Evolutionary conservation across 2,797 vertebrate genomes (phyloP).

Genomic region (Anisognathus igniventris): DNA sequence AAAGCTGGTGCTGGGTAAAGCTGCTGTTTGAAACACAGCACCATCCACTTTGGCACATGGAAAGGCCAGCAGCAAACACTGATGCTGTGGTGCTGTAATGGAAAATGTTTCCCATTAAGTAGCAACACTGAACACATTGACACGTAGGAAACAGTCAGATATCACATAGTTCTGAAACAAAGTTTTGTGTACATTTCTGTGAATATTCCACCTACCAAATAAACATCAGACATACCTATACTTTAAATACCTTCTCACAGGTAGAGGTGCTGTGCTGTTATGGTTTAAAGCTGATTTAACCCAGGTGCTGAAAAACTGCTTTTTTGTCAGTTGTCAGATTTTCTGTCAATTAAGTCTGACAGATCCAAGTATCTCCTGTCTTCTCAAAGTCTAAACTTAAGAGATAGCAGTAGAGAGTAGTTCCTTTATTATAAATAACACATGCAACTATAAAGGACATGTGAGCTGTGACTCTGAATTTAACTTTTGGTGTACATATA

Average conservation of each 20-base stretch:
- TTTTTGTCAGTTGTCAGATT: background rate
- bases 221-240: background rate
- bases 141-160: background rate
- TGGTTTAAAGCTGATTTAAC: background rate
- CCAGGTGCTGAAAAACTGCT: background rate
- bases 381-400: background rate
- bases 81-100: background rate
- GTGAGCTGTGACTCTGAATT: background rate
- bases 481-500: background rate
- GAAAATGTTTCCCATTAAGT: background rate
- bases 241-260: background rate
- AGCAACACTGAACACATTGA: background rate
- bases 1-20: background rate
- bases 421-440: background rate
- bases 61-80: background rate
- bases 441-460: fast-evolving
- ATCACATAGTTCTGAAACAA: background rate
- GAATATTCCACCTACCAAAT: background rate
- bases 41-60: background rate
- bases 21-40: background rate
- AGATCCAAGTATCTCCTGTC: background rate
- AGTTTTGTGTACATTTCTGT: background rate
- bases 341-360: background rate
- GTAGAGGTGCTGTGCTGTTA: background rate
- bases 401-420: background rate